phyloP scores from a whole-genome alignment of 2,797 vertebrate genomes.

The Mus minutoides region DNA sequence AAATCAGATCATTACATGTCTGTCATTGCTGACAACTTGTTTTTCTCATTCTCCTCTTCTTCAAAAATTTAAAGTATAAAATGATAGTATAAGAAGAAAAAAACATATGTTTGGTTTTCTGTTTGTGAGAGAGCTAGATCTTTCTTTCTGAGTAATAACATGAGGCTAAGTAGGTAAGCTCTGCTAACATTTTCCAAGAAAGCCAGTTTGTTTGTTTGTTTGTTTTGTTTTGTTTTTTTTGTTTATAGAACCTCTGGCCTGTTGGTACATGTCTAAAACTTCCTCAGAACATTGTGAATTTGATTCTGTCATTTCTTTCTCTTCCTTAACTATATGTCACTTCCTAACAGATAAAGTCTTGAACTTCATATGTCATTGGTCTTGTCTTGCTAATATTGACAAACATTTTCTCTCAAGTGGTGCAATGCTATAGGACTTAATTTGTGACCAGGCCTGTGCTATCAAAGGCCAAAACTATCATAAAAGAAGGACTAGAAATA shows the following conservation, averaged over 20 bases:
- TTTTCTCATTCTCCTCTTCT: not conserved
- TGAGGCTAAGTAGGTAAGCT: not conserved
- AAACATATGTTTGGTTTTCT: not conserved
- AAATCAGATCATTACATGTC: not conserved
- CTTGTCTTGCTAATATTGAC: not conserved
- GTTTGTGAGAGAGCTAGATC: not conserved
- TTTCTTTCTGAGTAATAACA: not conserved
- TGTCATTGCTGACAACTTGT: not conserved
- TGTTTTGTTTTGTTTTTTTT: not conserved
- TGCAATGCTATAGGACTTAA: not conserved
- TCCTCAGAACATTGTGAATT: not conserved
- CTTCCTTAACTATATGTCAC: not conserved
- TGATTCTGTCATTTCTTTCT: not conserved
- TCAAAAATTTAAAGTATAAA: not conserved
- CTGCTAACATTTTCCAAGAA: not conserved
- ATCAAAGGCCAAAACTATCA: not conserved
- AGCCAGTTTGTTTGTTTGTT: not conserved
- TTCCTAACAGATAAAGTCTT: not conserved
- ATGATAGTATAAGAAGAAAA: not conserved
- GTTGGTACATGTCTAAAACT: not conserved
- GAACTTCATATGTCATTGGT: not conserved
- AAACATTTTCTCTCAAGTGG: not conserved
- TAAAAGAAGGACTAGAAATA: not conserved
- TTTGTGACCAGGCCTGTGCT: not conserved
- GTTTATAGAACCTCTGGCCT: too few species aligned